phyloP scores from a whole-genome alignment of 2,113 vertebrate species.

The Mobula hypostoma region DNA sequence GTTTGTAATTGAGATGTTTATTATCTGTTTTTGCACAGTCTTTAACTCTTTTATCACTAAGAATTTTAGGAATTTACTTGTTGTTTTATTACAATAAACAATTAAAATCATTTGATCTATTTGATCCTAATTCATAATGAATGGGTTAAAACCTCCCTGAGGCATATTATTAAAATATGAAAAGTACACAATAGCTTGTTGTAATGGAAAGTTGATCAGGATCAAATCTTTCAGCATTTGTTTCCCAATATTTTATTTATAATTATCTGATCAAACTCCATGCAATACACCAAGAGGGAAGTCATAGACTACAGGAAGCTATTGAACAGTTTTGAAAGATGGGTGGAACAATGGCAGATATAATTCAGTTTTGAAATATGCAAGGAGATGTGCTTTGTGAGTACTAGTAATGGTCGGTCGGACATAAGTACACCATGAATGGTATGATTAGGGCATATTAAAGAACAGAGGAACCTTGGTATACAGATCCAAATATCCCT shows the following conservation, averaged over 20 bases:
- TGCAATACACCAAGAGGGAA: neutral
- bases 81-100: neutral
- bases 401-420: no score
- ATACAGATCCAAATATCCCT: no score
- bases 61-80: slow-evolving; percentile 17
- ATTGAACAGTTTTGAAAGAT: no score
- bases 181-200: neutral
- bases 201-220: neutral
- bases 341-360: no score
- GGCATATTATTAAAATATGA: neutral
- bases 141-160: neutral
- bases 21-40: neutral
- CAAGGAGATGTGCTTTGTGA: no score
- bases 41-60: neutral
- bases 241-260: neutral
- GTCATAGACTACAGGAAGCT: no score
- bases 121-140: neutral
- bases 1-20: neutral
- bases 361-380: no score
- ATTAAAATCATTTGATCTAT: neutral
- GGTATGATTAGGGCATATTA: no score
- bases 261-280: neutral
- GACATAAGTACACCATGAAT: no score
- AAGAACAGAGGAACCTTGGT: no score
- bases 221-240: neutral